Evolutionary conservation across 2,888 invertebrate species (phyloP).

Genomic region (Lutraria lutraria): DNA sequence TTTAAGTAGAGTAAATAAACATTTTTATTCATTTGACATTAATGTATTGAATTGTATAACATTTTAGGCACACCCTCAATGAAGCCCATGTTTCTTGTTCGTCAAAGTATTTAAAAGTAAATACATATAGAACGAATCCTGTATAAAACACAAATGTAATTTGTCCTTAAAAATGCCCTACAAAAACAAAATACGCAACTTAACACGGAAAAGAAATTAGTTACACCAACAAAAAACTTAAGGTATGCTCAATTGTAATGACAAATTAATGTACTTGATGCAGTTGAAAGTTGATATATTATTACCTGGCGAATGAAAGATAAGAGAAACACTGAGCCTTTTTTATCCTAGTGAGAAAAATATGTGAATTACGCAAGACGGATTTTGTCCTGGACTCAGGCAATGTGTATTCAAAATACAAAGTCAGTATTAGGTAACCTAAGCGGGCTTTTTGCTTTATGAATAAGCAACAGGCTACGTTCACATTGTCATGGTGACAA

Average conservation of each 20-base stretch:
- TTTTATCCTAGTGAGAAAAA: slow-evolving; percentile 18
- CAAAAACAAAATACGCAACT: slow-evolving; percentile 18
- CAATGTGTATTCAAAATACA: slow-evolving; percentile 17
- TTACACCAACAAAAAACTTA: slow-evolving; percentile 9
- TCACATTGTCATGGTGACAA: slow-evolving; percentile 12
- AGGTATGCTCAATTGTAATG: background rate
- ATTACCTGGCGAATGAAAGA: background rate
- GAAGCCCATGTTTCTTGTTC: background rate
- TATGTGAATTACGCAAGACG: background rate
- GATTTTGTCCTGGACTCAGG: background rate
- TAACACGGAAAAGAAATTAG: slow-evolving; percentile 15
- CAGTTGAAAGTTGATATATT: slow-evolving; percentile 19
- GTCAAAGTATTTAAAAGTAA: background rate
- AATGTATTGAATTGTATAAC: background rate
- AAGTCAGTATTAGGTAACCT: background rate
- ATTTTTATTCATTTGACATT: background rate
- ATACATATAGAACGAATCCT: background rate
- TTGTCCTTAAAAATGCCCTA: background rate
- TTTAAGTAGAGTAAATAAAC: background rate
- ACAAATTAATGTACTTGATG: slow-evolving; percentile 7
- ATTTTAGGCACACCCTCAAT: background rate
- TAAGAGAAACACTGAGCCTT: background rate
- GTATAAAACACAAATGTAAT: background rate
- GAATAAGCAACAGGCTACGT: background rate
- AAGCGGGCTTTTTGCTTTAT: background rate